Evolutionary conservation across 2,888 invertebrate species (phyloP).

Genomic region (Oxytorus armatus): DNA sequence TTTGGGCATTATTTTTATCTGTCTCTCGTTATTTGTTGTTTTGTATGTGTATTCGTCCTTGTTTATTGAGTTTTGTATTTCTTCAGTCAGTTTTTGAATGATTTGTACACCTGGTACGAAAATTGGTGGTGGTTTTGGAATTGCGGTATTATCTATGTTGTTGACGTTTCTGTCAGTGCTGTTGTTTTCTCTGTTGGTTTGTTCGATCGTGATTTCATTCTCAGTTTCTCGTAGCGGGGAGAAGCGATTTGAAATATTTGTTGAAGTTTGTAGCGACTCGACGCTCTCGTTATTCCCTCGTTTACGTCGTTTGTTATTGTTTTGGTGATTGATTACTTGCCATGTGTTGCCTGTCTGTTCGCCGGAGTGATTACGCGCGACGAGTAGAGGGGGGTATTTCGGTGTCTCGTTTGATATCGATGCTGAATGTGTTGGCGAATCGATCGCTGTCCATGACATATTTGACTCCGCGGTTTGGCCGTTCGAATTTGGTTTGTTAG

Average conservation of each 20-base stretch:
- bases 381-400: constrained; percentile 13
- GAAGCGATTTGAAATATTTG: constrained; percentile 11
- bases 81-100: constrained; percentile 14
- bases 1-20: constrained; percentile 31
- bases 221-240: not conserved
- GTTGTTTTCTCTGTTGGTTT: not conserved
- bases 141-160: not conserved
- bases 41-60: constrained; percentile 36
- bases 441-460: not conserved
- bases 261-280: constrained; percentile 4
- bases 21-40: constrained; percentile 33
- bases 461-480: not conserved
- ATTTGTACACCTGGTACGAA: constrained; percentile 29
- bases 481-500: too few relatives aligned
- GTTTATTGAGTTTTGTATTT: constrained; percentile 15
- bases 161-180: not conserved
- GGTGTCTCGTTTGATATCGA: not conserved
- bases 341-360: constrained; percentile 16
- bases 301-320: constrained; percentile 34
- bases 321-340: constrained; percentile 27
- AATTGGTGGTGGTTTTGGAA: constrained; percentile 14
- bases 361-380: too few relatives aligned
- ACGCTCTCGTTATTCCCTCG: constrained; percentile 18
- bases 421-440: not conserved
- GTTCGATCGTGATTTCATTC: not conserved